Evolutionary conservation across 1,140 invertebrate genomes (phyloP).

Genomic region (Drosophila busckii): DNA sequence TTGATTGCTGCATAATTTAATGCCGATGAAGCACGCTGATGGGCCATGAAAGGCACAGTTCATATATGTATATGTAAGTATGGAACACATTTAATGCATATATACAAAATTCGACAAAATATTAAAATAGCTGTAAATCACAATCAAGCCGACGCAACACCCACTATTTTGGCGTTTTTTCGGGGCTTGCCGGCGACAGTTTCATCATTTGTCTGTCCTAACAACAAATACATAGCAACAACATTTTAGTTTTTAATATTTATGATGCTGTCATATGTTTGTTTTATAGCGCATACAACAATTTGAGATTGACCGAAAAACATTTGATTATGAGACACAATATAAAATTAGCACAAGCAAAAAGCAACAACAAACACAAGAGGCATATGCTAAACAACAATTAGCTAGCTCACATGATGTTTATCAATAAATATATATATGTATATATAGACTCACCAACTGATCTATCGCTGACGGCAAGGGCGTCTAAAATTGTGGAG

Average conservation of each 20-base stretch:
- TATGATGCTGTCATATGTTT: conserved; percentile 70
- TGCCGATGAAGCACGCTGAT: conserved; percentile 59
- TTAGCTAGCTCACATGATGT: conserved; percentile 53
- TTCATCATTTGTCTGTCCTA: conserved; percentile 66
- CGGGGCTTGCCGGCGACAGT: conserved; percentile 34
- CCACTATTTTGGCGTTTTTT: conserved; percentile 62
- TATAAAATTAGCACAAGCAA: conserved; percentile 46
- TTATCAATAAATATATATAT: too few relatives aligned
- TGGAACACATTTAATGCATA: background rate
- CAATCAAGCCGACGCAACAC: conserved; percentile 73
- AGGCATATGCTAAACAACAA: conserved; percentile 30
- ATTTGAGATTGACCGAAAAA: conserved; percentile 73
- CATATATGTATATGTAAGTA: conserved; percentile 6
- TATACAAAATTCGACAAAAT: conserved; percentile 65
- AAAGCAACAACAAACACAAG: conserved; percentile 8
- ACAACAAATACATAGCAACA: too few relatives aligned
- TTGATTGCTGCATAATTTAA: conserved; percentile 68
- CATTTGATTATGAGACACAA: conserved; percentile 65
- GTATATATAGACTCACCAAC: conserved; percentile 16
- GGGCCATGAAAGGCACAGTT: conserved; percentile 51
- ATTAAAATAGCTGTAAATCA: conserved; percentile 70
- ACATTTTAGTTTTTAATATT: too few relatives aligned
- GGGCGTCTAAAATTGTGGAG: conserved; percentile 28
- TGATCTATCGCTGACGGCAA: conserved; percentile 17
- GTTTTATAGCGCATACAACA: conserved; percentile 63